A percentile compares a stretch with the other conserved stretches of the same genome.
phyloP scores from a whole-genome alignment of 1,140 invertebrate genomes.

The roundworm (Caenorhabditis elegans) region WBcel235 BX284603.4:13425501-13426000 shows the following conservation, averaged over 20 bases:
- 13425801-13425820: background rate
- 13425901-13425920: background rate
- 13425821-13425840: background rate
- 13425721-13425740: background rate
- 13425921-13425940: conserved; percentile 10
- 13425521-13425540: background rate
- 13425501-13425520: background rate
- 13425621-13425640: background rate
- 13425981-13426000: background rate
- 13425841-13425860: background rate
- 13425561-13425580: background rate
- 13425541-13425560: background rate
- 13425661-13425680: background rate
- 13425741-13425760: background rate
- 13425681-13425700: background rate
- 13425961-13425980: background rate
- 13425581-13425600: background rate
- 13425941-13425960: background rate
- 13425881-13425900: background rate
- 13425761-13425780: background rate
- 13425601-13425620: background rate
- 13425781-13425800: background rate
- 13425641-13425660: background rate
- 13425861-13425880: background rate
- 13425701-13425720: background rate